Percentiles rank a stretch among this genome's conserved stretches.
Evolutionary conservation across 2,888 invertebrate species (phyloP).

Genomic region (Cheiracanthium punctorium): DNA sequence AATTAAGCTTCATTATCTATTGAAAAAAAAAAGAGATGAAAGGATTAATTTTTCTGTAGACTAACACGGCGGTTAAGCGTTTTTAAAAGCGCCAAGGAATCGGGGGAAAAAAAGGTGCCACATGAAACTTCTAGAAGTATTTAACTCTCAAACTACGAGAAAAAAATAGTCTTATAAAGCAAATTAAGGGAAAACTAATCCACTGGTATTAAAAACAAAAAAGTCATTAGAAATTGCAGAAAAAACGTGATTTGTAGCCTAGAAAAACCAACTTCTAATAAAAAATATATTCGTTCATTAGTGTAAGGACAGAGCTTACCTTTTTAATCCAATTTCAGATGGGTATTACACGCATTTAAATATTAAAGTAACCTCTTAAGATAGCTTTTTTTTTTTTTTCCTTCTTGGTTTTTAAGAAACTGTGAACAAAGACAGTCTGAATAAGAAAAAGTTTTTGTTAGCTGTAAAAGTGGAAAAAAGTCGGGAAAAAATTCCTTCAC

Average conservation of each 20-base stretch:
- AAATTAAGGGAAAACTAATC: constrained; percentile 65
- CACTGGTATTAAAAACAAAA: constrained; percentile 62
- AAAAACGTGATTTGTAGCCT: constrained; percentile 64
- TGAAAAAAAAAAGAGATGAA: constrained; percentile 34
- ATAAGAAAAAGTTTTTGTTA: constrained; percentile 39
- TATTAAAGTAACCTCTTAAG: constrained; percentile 69
- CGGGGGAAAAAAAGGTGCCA: constrained; percentile 25
- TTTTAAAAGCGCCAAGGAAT: constrained; percentile 53
- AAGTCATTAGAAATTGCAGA: constrained; percentile 56
- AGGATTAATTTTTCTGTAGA: constrained; percentile 62
- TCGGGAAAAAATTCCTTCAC: constrained; percentile 33
- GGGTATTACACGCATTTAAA: constrained; percentile 70
- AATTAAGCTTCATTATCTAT: constrained; percentile 67
- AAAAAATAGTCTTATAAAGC: constrained; percentile 55
- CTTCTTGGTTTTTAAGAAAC: not conserved
- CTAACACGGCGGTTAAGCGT: constrained; percentile 64
- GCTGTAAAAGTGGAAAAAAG: constrained; percentile 24
- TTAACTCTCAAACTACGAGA: constrained; percentile 40
- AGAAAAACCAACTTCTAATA: constrained; percentile 37
- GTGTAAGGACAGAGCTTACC: constrained; percentile 57
- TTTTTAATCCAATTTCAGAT: constrained; percentile 66
- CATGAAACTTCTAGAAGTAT: constrained; percentile 50
- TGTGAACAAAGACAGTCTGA: constrained; percentile 49
- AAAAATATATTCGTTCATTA: constrained; percentile 64
- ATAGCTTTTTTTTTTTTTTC: constrained; percentile 3